Evolutionary conservation across 2,113 vertebrate genomes (phyloP), one percentile per base, ranked within the genome.

Genomic region (Colinus virginianus): DNA sequence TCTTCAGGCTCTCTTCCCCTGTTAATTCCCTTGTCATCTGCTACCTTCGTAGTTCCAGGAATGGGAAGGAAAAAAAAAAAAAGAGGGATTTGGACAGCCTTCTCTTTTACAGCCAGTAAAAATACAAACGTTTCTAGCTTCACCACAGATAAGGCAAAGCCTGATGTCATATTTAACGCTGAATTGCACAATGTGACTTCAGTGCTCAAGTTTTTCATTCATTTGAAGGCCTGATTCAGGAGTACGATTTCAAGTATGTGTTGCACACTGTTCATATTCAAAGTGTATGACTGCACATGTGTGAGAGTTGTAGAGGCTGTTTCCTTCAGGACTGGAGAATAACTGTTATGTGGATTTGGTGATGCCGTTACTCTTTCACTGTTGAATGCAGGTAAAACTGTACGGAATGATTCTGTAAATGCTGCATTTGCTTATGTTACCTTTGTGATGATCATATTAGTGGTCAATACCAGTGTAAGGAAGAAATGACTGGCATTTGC

Each of bases 401-500:
- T 18, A 51, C 68, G 55, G 18, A 26, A 46, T 0, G 2, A 3
- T 45, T 83, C 45, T 45, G 8, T 9, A 40, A n/a, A n/a, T 34
- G 51, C 38, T 38, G 46, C 46, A 6, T 70, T 84, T 74, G n/a
- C 21, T 40, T 23, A 12, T 2, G 42, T 64, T 78, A 40, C 42
- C 38, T 76, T 53, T 58, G 59, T 20, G 30, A 16, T 45, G 8
- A 28, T 22, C 25, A 0, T 12, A 20, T 48, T 49, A 26, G 59
- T 4, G 36, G 30, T 7, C 30, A 46, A 0, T 38, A 59, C 7
- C 7, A 45, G 43, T 0, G 2, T 10, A 36, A 1, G 21, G 55
- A 15, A 61, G 91, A 68, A 74, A 63, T 20, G 4, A 0, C 46
- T 89, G 80, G 64, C 42, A 12, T 28, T 75, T 43, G 43, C 66